Base-by-base conservation (phyloP, 2,113 vertebrate species). In the Telmatochromis sp. region DNA sequence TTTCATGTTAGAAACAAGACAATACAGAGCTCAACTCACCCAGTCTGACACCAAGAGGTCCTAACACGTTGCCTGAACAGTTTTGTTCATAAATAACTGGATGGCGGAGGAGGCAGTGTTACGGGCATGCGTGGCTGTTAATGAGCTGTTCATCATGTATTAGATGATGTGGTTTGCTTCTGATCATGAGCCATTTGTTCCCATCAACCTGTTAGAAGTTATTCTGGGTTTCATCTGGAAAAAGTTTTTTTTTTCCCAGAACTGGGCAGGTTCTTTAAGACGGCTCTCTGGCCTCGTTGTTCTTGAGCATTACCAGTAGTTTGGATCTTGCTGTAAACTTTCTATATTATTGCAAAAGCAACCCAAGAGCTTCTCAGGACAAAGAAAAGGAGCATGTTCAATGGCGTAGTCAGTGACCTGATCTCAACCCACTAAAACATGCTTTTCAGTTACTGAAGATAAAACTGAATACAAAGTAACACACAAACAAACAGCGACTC, bases 91-190 rank as follows among this genome's bases (percentile, higher is more conserved):
- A 68, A 40, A 40, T 68, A 68, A 68, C 4, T 0, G n/a, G 3
- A 23, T 0, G 7, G n/a, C 0, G 3, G 37, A 70, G 65, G 37
- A 70, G n/a, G 5, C 23, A 75, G 14, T 28, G 23, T 75, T 28
- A 47, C 0, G 4, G 70, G 23, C 42, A 31, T 75, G 23, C 15
- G 14, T 75, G 42, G 26, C 42, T 75, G 42, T 2, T 28, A 47
- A 28, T 47, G 14, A 11, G 21, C 23, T 26, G 68, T 26, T 28
- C n/a, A 14, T 1, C n/a, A 15, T 70, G 37, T 37, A 37, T 65
- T 19, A 65, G 33, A 65, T 13, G 6, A 21, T 37, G 33, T 65
- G 10, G 10, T 70, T 70, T 70, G 37, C 1, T 42, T 70, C 35
- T 23, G 37, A 4, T 70, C 37, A 70, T 42, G 37, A 42, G n/a